Percentiles rank a stretch among this genome's conserved stretches.
Evolutionary conservation across 2,113 vertebrate species (phyloP).

Genomic region (Dolichallabes microphthalmus): DNA sequence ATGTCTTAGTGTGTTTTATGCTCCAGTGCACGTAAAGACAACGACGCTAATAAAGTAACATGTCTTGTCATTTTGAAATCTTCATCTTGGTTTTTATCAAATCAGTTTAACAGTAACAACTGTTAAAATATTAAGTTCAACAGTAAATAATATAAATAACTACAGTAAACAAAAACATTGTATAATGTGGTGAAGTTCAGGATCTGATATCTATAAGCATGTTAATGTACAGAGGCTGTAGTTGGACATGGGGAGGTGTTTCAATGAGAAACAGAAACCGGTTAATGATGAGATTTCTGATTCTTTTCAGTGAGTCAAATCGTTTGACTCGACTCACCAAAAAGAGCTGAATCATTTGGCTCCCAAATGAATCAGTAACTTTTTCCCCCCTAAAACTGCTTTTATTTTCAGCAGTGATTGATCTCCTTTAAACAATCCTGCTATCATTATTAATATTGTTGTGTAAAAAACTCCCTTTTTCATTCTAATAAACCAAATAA

Average conservation of each 20-base stretch:
- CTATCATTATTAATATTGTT: not conserved
- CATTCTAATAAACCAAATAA: not conserved
- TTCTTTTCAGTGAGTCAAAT: not conserved
- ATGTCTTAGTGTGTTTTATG: not conserved
- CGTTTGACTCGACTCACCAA: not conserved
- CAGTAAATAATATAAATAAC: not conserved
- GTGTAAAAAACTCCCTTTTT: not conserved
- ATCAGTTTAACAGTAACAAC: not conserved
- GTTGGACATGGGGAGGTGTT: not conserved
- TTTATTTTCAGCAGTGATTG: not conserved
- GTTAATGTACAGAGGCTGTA: not conserved
- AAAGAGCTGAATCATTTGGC: not conserved
- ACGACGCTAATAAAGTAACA: not conserved
- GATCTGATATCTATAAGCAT: not conserved
- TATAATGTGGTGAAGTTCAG: not conserved
- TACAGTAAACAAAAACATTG: not conserved
- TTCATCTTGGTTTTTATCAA: not conserved
- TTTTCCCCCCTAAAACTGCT: no score
- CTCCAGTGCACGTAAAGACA: not conserved
- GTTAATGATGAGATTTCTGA: not conserved
- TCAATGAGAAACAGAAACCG: not conserved
- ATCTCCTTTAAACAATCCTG: not conserved
- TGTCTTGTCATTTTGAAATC: not conserved
- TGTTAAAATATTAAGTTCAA: not conserved
- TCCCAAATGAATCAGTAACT: not conserved